These are phyloP conservation scores for Zeus faber DNA, from an alignment of 2,113 vertebrate species.

Conservation along the genomic window DNA sequence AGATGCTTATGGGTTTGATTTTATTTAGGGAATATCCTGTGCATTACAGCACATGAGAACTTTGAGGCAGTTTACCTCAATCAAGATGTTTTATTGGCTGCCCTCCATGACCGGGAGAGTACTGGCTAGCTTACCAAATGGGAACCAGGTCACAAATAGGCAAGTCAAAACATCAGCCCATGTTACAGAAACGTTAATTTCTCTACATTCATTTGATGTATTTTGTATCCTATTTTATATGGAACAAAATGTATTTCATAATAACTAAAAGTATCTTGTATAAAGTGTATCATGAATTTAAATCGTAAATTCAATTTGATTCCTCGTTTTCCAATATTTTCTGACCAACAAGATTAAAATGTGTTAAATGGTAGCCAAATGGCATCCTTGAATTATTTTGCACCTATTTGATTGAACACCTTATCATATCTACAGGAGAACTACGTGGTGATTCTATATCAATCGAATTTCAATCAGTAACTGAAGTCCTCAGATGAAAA, in stretches of 20 bases:
- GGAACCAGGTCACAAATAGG: too few relatives aligned
- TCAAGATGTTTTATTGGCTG: neutral
- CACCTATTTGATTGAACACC: neutral
- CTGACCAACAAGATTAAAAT: neutral
- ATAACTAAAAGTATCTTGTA: neutral
- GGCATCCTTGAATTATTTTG: neutral
- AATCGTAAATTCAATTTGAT: neutral
- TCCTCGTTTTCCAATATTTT: neutral
- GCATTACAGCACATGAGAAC: neutral
- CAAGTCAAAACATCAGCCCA: too few relatives aligned
- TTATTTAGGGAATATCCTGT: neutral
- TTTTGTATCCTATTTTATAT: neutral
- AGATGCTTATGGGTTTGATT: too few relatives aligned
- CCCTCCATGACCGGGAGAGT: neutral
- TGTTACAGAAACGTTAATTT: too few relatives aligned
- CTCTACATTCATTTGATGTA: neutral
- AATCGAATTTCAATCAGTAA: neutral
- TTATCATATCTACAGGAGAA: neutral
- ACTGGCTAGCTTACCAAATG: too few relatives aligned
- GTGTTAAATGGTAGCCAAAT: neutral
- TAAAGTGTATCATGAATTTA: too few relatives aligned
- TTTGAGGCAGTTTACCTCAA: conserved; percentile 1
- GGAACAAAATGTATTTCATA: neutral
- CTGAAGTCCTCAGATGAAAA: neutral
- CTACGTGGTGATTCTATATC: too few relatives aligned